Base-by-base conservation (phyloP, 2,113 vertebrate genomes). In the Prietella phreatophila region DNA sequence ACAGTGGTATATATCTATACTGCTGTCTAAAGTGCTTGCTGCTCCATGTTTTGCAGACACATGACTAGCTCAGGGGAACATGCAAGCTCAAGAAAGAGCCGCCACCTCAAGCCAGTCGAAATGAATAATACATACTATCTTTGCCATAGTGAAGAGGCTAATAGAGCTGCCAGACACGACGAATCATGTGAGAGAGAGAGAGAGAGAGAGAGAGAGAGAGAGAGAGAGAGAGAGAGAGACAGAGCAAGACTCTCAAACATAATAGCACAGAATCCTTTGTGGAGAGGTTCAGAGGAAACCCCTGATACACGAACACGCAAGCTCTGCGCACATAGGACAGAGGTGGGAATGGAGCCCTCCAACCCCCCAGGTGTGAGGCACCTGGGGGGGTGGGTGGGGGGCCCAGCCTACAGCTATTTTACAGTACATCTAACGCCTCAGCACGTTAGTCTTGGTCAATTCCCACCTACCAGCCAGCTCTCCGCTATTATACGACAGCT, bases 71-170 rank as follows among this genome's bases (percentile, higher is more conserved):
- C 90, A 93, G 39, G 15, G 87, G 85, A 78, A 91, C 87, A 17
- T 5, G 82, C 47, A 79, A 50, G 63, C 89, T 89, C 73, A 11
- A 90, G 86, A 88, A 88, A 30, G 30, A 4, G 87, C 85, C 22
- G 61, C 33, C 5, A n/a, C 39, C 85, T 91, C 27, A 50, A 65
- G 84, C 81, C 75, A 69, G 80, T 79, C 13, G 2, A 56, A 75
- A 90, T 92, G 86, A 91, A 93, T 93, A 92, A 94, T 88, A 85
- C 27, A 90, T 88, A 83, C 39, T 53, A 83, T 91, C 88, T 89
- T 63, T 91, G 91, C 88, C 61, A 22, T 67, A 47, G 13, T 25
- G 55, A 73, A 39, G 67, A 65, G 61, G 75, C 61, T 86, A 88
- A 83, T 83, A 78, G 61, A 88, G 79, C 84, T 82, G 58, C 42